Conservation (phyloP, 2,797 vertebrate genomes). For the Phataginus tricuspis region DNA sequence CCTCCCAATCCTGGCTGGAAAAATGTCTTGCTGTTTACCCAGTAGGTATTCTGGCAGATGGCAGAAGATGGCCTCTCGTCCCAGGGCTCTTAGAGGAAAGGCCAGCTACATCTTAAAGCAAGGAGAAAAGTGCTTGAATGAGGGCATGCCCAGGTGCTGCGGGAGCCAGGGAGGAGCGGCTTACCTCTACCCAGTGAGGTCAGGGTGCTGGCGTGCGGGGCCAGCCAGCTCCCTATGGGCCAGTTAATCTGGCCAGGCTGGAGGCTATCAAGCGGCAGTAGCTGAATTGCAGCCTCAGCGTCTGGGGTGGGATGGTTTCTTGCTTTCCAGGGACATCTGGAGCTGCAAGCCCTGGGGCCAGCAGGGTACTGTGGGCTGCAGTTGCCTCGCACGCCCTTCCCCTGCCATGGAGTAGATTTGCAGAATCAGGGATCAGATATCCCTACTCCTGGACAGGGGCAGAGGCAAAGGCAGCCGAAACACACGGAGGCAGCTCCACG, state of each 20-base stretch:
- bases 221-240: not conserved
- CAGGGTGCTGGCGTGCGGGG: not conserved
- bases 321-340: conserved; percentile 28
- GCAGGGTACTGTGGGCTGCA: not conserved
- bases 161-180: not conserved
- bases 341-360: not conserved
- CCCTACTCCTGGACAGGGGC: not conserved
- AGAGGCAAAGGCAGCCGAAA: not conserved
- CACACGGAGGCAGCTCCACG: not conserved
- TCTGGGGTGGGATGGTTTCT: not conserved
- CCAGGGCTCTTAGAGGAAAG: not conserved
- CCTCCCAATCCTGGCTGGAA: not conserved
- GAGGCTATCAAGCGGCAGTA: not conserved
- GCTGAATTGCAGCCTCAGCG: not conserved
- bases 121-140: not conserved
- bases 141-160: not conserved
- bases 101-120: not conserved
- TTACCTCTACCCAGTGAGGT: not conserved
- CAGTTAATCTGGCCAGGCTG: not conserved
- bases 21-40: not conserved
- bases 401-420: not conserved
- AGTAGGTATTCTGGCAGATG: not conserved
- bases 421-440: not conserved
- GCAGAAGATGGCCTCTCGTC: not conserved
- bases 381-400: not conserved